Percentiles rank a stretch among this genome's conserved stretches.
Conservation (phyloP, 2,113 vertebrate genomes). For the Heterotis niloticus region DNA sequence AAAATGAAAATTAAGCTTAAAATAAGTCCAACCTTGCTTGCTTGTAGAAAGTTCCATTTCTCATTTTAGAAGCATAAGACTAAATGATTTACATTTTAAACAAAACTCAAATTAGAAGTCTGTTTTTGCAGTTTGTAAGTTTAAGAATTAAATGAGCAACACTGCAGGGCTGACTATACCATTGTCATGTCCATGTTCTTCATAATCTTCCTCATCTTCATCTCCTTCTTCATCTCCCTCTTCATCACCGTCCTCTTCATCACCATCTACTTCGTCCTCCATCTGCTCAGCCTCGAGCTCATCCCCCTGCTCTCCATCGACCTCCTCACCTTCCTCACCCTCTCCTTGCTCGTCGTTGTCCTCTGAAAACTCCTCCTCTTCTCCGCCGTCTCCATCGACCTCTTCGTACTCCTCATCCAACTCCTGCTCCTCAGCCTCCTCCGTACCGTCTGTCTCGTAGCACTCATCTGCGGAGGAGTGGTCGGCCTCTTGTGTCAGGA, state of each 20-base stretch:
- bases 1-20: too few species aligned
- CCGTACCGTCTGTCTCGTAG: conserved; percentile 75
- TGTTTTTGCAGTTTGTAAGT: background rate
- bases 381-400: conserved; percentile 26
- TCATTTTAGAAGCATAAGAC: too few species aligned
- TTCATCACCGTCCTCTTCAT: conserved; percentile 48
- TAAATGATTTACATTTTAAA: too few species aligned
- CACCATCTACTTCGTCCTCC: conserved; percentile 46
- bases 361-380: conserved; percentile 26
- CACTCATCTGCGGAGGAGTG: conserved; percentile 73
- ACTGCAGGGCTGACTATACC: conserved; percentile 46
- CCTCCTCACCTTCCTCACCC: conserved; percentile 44
- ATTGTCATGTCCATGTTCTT: conserved; percentile 42
- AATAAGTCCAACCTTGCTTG: too few species aligned
- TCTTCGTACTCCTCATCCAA: conserved; percentile 47
- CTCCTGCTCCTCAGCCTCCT: conserved; percentile 45
- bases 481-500: conserved; percentile 69
- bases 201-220: conserved; percentile 59
- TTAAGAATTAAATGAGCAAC: background rate
- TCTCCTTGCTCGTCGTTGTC: conserved; percentile 33
- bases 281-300: conserved; percentile 38
- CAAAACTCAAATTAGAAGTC: background rate
- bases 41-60: too few species aligned
- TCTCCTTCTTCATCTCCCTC: conserved; percentile 45
- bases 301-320: conserved; percentile 49